These are phyloP conservation scores for Luperina testacea DNA, from an alignment of 2,888 invertebrate genomes.

Conservation along the genomic window DNA sequence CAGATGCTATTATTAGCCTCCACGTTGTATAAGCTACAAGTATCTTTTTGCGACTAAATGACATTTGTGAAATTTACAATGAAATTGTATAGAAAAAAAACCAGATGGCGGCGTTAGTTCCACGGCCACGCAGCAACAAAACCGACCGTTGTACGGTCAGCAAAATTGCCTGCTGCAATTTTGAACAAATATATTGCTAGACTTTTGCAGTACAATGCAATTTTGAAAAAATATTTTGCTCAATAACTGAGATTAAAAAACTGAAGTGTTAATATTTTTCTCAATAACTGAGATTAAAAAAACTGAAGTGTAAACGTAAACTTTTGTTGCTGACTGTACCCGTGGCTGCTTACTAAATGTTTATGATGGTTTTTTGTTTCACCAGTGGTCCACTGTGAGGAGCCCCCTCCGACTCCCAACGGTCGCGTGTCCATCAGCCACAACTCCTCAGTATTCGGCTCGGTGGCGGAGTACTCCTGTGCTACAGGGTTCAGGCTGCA, in stretches of 20 bases:
- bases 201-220: too few relatives aligned
- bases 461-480: slow-evolving; percentile 94
- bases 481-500: slow-evolving; percentile 92
- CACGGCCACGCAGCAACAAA: too few relatives aligned
- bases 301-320: too few relatives aligned
- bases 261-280: too few relatives aligned
- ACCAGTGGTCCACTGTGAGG: slow-evolving; percentile 93
- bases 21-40: too few relatives aligned
- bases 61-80: not conserved
- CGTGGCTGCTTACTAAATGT: not conserved
- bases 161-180: too few relatives aligned
- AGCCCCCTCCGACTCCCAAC: slow-evolving; percentile 92
- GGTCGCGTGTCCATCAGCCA: slow-evolving; percentile 88
- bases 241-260: too few relatives aligned
- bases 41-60: not conserved
- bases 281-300: too few relatives aligned
- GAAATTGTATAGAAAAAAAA: not conserved
- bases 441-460: slow-evolving; percentile 92
- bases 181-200: too few relatives aligned
- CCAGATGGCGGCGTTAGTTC: not conserved
- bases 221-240: too few relatives aligned
- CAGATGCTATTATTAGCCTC: not conserved
- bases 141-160: too few relatives aligned
- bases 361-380: not conserved
- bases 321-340: too few relatives aligned